These are phyloP conservation scores for Megalurothrips usitatus DNA, from an alignment of 2,888 invertebrate genomes.

Conservation along the genomic window DNA sequence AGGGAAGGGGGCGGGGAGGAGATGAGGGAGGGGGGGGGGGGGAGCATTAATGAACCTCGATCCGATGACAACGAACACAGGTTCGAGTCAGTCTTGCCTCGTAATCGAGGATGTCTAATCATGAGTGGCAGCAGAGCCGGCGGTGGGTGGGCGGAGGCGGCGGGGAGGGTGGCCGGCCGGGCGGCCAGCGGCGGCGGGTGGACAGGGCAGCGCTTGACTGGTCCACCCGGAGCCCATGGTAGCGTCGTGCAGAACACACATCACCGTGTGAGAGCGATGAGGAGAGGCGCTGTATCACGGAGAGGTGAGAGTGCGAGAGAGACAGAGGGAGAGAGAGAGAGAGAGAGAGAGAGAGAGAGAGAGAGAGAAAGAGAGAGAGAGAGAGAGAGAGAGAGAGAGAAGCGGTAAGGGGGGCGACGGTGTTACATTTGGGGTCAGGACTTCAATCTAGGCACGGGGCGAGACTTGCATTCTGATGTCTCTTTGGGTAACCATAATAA, in stretches of 20 bases:
- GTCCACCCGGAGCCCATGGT: no score
- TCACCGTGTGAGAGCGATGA: no score
- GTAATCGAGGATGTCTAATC: slow-evolving; percentile 2
- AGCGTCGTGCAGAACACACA: no score
- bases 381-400: not conserved
- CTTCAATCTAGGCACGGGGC: not conserved
- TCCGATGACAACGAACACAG: not conserved
- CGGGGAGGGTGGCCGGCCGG: no score
- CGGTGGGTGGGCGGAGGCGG: no score
- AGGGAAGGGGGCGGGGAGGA: not conserved
- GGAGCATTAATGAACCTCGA: not conserved
- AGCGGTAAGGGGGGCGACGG: not conserved
- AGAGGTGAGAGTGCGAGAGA: no score
- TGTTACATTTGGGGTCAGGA: not conserved
- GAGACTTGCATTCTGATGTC: not conserved
- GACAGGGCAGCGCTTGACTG: no score
- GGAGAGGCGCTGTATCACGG: not conserved
- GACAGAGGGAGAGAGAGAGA: not conserved
- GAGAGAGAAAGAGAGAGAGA: not conserved
- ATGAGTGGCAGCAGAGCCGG: not conserved
- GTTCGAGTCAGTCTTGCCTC: not conserved
- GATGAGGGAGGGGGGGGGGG: not conserved
- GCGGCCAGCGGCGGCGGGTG: no score
- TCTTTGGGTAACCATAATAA: slow-evolving; percentile 16
- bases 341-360: not conserved